These are phyloP conservation scores for Leucopsar rothschildi DNA, from an alignment of 2,113 vertebrate species.

Conservation along the genomic window DNA sequence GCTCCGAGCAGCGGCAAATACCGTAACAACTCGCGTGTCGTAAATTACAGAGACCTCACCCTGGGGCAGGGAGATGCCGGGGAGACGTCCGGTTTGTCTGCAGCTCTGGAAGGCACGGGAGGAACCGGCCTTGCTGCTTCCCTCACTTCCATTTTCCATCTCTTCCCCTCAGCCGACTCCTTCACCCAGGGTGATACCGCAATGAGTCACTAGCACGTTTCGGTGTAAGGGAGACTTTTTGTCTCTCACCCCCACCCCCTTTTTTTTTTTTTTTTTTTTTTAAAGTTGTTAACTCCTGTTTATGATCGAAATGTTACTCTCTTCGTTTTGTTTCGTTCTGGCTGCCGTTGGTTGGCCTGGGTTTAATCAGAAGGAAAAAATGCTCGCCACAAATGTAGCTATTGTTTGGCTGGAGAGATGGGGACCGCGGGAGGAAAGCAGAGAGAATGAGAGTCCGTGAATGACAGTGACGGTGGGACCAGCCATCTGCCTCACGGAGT, in stretches of 20 bases:
- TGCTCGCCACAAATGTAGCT: background rate
- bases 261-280: background rate
- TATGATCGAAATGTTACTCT: background rate
- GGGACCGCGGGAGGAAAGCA: background rate
- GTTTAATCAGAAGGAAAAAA: background rate
- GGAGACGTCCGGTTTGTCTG: background rate
- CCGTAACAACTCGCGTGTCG: background rate
- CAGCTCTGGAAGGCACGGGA: background rate
- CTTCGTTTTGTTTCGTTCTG: background rate
- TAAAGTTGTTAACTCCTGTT: background rate
- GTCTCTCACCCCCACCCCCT: fast-evolving
- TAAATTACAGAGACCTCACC: background rate
- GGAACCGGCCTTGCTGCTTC: background rate
- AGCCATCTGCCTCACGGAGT: background rate
- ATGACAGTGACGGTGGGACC: background rate
- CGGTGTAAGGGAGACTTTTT: background rate
- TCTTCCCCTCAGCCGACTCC: background rate
- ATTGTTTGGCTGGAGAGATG: background rate
- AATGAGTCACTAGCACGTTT: background rate
- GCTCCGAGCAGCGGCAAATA: background rate
- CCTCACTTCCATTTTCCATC: background rate
- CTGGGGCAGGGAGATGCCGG: background rate
- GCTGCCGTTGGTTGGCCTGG: background rate
- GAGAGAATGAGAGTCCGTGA: background rate
- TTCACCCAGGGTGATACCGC: background rate